Conservation (phyloP, 2,797 vertebrate species). For the Periophthalmus magnuspinnatus region DNA sequence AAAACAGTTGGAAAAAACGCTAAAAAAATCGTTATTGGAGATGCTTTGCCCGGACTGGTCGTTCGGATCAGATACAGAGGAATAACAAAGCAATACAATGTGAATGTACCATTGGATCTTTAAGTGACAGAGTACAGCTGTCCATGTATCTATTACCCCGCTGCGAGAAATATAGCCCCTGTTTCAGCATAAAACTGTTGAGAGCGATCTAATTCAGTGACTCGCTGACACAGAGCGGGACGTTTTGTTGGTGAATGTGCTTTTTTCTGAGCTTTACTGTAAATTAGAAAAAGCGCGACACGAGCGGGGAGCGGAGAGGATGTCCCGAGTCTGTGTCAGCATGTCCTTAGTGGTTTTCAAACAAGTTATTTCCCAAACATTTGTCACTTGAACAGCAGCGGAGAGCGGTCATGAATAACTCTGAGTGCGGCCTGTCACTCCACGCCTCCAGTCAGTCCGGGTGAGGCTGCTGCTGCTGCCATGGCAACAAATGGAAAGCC, state of each 20-base stretch:
- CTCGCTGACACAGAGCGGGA: background rate
- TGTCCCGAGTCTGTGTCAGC: slow-evolving; percentile 2
- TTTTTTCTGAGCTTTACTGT: slow-evolving; percentile 7
- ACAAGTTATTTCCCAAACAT: background rate
- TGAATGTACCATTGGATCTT: slow-evolving; percentile 7
- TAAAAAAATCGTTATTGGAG: background rate
- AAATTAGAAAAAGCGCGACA: background rate
- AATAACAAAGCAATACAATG: slow-evolving; percentile 8
- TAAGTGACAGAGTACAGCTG: slow-evolving; percentile 8
- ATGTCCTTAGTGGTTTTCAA: slow-evolving; percentile 1
- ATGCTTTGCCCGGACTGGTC: slow-evolving; percentile 15
- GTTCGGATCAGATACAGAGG: slow-evolving; percentile 7
- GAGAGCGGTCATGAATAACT: background rate
- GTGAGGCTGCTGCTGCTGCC: background rate
- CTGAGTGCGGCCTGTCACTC: background rate
- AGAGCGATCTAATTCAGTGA: slow-evolving; percentile 17
- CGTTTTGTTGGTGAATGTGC: background rate
- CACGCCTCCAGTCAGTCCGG: background rate
- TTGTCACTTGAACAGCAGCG: background rate
- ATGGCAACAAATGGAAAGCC: background rate
- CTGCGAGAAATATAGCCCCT: background rate
- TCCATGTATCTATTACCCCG: slow-evolving; percentile 8
- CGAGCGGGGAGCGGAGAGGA: background rate
- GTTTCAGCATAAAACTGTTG: slow-evolving; percentile 14
- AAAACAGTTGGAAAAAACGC: slow-evolving; percentile 5